Conservation (phyloP, 2,888 invertebrate genomes). For the Dugesia japonica region DNA sequence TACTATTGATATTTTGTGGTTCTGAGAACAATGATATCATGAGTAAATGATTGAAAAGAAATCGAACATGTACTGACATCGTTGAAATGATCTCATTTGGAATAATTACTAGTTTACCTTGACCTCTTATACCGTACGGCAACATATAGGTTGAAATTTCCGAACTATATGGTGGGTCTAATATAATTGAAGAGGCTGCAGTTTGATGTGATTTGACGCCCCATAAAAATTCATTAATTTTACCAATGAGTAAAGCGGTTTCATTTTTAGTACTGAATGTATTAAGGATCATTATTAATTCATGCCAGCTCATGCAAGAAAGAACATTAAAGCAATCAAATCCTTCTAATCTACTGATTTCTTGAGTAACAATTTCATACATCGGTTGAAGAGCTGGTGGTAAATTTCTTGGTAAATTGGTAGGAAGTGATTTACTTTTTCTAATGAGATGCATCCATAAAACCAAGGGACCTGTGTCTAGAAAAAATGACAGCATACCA, state of each 20-base stretch:
- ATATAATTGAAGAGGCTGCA: neutral
- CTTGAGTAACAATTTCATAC: neutral
- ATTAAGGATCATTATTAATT: neutral
- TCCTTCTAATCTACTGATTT: neutral
- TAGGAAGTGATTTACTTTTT: conserved; percentile 3
- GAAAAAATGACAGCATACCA: neutral
- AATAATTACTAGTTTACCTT: neutral
- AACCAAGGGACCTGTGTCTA: neutral
- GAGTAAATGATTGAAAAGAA: neutral
- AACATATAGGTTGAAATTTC: neutral
- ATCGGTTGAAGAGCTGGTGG: conserved; percentile 26
- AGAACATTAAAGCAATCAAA: neutral
- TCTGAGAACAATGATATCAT: neutral
- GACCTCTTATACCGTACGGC: neutral
- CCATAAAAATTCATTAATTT: conserved; percentile 6
- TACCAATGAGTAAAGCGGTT: neutral
- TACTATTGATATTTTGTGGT: neutral
- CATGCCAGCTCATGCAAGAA: neutral
- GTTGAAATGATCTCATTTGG: neutral
- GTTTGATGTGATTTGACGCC: neutral
- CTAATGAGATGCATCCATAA: conserved; percentile 25
- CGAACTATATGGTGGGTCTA: neutral
- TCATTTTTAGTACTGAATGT: conserved; percentile 6
- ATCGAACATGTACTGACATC: conserved; percentile 8
- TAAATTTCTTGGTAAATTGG: neutral